Percentiles rank a stretch among this genome's conserved stretches.
phyloP scores from a whole-genome alignment of 2,113 vertebrate genomes.

The Gadus macrocephalus region DNA sequence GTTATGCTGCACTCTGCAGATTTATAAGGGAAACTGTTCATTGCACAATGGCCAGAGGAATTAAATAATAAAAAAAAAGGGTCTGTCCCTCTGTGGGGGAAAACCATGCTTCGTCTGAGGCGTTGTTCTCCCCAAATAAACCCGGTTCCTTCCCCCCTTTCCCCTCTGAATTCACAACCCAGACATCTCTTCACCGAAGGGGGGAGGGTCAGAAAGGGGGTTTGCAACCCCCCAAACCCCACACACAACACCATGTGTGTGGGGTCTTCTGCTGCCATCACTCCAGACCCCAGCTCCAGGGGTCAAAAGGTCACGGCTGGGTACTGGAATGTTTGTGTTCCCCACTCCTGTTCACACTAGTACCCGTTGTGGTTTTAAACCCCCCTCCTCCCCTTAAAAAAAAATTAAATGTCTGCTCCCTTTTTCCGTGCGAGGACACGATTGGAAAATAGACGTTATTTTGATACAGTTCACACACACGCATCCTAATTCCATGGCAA shows the following conservation, averaged over 20 bases:
- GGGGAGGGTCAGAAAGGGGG: conserved; percentile 39
- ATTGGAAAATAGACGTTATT: no score
- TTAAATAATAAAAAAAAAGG: no score
- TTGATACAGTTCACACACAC: no score
- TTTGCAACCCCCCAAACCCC: conserved; percentile 15
- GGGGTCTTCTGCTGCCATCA: conserved; percentile 54
- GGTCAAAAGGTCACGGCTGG: conserved; percentile 55
- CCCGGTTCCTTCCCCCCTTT: conserved; percentile 21
- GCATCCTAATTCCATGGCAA: no score
- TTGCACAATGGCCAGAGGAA: conserved; percentile 39
- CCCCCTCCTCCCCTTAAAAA: conserved; percentile 11
- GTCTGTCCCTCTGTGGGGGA: no score
- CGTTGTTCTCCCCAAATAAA: no score
- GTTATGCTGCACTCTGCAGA: conserved; percentile 49
- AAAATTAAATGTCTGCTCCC: no score
- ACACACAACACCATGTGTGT: conserved; percentile 28
- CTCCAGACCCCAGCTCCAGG: conserved; percentile 23
- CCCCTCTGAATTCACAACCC: background rate
- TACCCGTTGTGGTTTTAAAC: conserved; percentile 20
- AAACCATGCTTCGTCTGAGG: no score
- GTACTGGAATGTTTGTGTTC: conserved; percentile 62
- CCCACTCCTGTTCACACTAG: conserved; percentile 44
- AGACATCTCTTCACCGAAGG: conserved; percentile 38
- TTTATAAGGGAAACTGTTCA: conserved; percentile 50
- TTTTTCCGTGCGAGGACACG: no score